These are phyloP conservation scores for Brachyhypopomus gauderio DNA, from an alignment of 2,113 vertebrate genomes.

Conservation along the genomic window DNA sequence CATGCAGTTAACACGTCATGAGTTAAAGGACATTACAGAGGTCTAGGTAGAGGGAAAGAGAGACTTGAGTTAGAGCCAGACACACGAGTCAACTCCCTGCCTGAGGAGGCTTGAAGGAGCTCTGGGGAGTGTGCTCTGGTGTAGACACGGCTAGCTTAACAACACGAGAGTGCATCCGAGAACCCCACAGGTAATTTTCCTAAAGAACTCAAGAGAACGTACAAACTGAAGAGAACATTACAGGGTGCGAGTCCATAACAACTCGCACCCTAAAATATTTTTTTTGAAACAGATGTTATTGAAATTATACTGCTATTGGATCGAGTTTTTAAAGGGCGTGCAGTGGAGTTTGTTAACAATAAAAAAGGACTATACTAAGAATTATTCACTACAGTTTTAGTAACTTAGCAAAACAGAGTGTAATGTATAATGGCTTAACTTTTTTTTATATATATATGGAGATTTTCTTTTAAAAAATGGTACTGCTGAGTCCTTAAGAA, in stretches of 20 bases:
- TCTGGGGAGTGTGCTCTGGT: not conserved
- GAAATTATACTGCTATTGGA: not conserved
- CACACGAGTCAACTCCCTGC: not conserved
- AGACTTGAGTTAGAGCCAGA: constrained; percentile 42
- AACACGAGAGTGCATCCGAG: not conserved
- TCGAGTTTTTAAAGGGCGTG: not conserved
- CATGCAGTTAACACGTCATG: constrained; percentile 91
- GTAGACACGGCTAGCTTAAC: not conserved
- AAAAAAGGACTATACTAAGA: not conserved
- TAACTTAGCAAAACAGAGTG: too few relatives aligned
- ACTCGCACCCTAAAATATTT: not conserved
- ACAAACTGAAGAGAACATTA: too few relatives aligned
- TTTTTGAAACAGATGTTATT: not conserved
- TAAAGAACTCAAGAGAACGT: constrained; percentile 40
- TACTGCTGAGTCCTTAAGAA: constrained; percentile 7
- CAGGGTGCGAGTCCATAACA: too few relatives aligned
- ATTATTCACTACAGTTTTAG: too few relatives aligned
- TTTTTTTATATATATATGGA: too few relatives aligned
- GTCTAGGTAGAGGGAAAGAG: constrained; percentile 82
- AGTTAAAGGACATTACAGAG: constrained; percentile 83
- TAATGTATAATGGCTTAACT: too few relatives aligned
- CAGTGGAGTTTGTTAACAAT: not conserved
- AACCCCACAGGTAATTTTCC: constrained; percentile 18
- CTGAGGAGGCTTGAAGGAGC: constrained; percentile 56
- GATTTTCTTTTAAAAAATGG: not conserved